phyloP scores from a whole-genome alignment of 1,140 invertebrate genomes.

The Drosophila oshimai region DNA sequence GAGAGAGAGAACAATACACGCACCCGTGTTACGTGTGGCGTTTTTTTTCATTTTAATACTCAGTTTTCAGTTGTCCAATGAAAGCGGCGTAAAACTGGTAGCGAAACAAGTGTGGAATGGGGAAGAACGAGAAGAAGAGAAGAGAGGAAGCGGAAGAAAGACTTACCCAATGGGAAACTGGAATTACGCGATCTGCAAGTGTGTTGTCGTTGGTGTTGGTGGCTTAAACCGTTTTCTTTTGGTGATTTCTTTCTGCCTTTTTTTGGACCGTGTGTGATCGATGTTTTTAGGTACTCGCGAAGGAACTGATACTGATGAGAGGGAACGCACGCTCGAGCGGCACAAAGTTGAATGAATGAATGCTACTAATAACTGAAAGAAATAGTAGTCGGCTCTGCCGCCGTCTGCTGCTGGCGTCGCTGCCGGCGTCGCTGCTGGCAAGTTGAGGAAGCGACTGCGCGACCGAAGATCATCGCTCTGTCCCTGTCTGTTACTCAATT shows the following conservation, averaged over 20 bases:
- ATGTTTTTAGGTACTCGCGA: conserved; percentile 63
- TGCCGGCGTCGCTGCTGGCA: conserved; percentile 60
- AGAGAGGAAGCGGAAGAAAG: conserved; percentile 20
- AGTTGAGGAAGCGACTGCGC: conserved; percentile 68
- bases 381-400: conserved; percentile 73
- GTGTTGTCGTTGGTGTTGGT: neutral
- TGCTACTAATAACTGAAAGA: conserved; percentile 80
- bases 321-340: conserved; percentile 74
- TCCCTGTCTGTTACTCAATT: conserved; percentile 46
- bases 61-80: conserved; percentile 62
- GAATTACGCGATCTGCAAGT: conserved; percentile 49
- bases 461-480: conserved; percentile 49
- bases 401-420: conserved; percentile 38
- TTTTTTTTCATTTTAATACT: conserved; percentile 11
- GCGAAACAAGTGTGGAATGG: conserved; percentile 36
- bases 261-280: too few relatives aligned
- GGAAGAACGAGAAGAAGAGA: conserved; percentile 34
- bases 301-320: conserved; percentile 74
- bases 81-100: conserved; percentile 82
- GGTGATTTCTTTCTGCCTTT: neutral
- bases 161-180: conserved; percentile 60
- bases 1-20: conserved; percentile 25
- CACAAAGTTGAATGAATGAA: conserved; percentile 81
- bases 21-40: conserved; percentile 41
- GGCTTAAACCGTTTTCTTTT: neutral